phyloP scores from a whole-genome alignment of 1,140 invertebrate species.

The Pseudachorutes palmiensis region DNA sequence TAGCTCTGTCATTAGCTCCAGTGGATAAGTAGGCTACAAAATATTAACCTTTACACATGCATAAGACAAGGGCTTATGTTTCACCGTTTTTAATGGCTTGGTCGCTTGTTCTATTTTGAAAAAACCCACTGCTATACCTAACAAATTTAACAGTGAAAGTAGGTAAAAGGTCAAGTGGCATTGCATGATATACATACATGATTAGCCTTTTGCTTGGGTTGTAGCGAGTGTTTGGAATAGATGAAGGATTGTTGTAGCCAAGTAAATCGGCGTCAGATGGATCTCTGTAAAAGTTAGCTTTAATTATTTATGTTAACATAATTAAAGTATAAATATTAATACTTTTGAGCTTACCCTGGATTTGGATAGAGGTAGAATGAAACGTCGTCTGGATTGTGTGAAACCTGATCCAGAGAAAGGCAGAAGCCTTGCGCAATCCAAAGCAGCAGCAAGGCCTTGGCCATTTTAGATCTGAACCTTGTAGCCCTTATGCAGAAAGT shows the following conservation, averaged over 20 bases:
- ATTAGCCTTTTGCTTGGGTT: neutral
- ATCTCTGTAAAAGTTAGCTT: conserved; percentile 2
- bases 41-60: too few relatives aligned
- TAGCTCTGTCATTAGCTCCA: neutral
- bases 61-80: neutral
- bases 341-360: neutral
- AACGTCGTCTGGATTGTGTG: conserved; percentile 8
- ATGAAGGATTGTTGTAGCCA: neutral
- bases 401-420: too few relatives aligned
- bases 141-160: too few relatives aligned
- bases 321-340: neutral
- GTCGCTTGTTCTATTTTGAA: neutral
- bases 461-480: too few relatives aligned
- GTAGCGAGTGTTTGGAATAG: neutral
- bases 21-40: conserved; percentile 11
- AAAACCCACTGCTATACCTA: conserved; percentile 2
- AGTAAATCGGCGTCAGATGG: neutral
- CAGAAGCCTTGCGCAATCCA: too few relatives aligned
- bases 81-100: neutral
- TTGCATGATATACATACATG: neutral
- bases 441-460: too few relatives aligned
- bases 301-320: too few relatives aligned
- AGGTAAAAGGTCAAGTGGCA: too few relatives aligned
- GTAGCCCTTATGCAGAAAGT: too few relatives aligned
- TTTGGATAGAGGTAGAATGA: conserved; percentile 9